These are phyloP conservation scores for Cepaea nemoralis DNA, from an alignment of 1,140 invertebrate species.

Conservation along the genomic window DNA sequence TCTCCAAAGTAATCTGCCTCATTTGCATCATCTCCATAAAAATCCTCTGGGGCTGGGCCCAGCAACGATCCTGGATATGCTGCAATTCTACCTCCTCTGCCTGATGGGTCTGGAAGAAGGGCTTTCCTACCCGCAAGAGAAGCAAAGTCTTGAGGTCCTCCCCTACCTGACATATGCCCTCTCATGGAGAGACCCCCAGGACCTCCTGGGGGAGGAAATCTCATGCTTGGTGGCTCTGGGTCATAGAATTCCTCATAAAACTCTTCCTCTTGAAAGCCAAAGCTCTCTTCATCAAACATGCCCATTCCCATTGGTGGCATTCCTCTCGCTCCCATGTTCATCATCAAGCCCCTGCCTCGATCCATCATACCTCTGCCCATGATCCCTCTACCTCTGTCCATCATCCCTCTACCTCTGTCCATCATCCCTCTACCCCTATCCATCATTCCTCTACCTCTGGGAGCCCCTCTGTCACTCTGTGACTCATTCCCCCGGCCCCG, in stretches of 20 bases:
- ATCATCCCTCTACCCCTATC: neutral
- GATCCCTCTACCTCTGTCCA: too few species aligned
- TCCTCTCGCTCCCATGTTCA: constrained; percentile 3
- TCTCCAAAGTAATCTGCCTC: neutral
- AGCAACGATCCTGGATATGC: too few species aligned
- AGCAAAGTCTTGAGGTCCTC: neutral
- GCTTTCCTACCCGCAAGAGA: neutral
- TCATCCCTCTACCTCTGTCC: neutral
- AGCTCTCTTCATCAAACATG: neutral
- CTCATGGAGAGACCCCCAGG: neutral
- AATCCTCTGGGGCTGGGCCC: neutral
- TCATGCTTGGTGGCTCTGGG: neutral
- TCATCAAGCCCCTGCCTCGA: neutral
- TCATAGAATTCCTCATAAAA: neutral
- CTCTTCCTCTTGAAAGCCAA: constrained; percentile 1
- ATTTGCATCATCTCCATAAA: neutral
- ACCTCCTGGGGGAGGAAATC: neutral
- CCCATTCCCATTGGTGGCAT: neutral
- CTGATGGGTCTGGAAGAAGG: constrained; percentile 4
- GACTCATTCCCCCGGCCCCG: neutral
- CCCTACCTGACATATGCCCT: neutral
- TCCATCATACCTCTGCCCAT: too few species aligned
- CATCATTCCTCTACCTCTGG: neutral
- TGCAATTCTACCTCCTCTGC: neutral
- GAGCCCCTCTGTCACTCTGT: neutral